phyloP scores from a whole-genome alignment of 2,888 invertebrate genomes.

The Kryphioiulus occultus region DNA sequence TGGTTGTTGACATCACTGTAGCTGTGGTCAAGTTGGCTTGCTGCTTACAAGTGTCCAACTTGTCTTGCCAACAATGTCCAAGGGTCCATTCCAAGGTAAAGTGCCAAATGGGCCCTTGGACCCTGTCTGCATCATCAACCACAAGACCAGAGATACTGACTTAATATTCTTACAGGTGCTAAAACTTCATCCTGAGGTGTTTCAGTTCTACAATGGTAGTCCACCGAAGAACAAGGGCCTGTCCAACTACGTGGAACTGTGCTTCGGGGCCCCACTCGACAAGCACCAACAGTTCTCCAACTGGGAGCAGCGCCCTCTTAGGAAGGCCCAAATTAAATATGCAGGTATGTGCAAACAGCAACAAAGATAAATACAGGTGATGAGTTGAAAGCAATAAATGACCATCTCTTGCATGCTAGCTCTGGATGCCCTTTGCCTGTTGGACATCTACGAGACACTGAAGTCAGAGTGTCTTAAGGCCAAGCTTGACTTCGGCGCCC shows the following conservation, averaged over 20 bases:
- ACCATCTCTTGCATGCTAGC: neutral
- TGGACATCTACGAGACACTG: constrained; percentile 79
- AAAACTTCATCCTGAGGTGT: constrained; percentile 19
- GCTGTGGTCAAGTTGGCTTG: no score
- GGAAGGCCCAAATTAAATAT: constrained; percentile 79
- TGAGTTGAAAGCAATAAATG: neutral
- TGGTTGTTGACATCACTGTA: no score
- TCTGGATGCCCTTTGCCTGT: constrained; percentile 84
- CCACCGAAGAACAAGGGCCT: constrained; percentile 66
- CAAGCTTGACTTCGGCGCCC: neutral
- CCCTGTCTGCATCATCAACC: no score
- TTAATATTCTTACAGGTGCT: constrained; percentile 25
- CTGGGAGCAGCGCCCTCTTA: constrained; percentile 84
- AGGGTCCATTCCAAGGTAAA: no score
- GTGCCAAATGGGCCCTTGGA: no score
- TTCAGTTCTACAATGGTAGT: neutral
- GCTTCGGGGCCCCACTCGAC: constrained; percentile 78
- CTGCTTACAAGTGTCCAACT: no score
- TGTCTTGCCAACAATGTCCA: no score
- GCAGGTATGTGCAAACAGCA: constrained; percentile 67
- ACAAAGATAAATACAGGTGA: no score
- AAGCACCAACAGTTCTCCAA: constrained; percentile 92
- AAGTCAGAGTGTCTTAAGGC: constrained; percentile 56
- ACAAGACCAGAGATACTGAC: no score
- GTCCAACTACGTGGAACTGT: constrained; percentile 76